Evolutionary conservation across 2,797 vertebrate genomes (phyloP).

Genomic region (Urophycis tenuis): DNA sequence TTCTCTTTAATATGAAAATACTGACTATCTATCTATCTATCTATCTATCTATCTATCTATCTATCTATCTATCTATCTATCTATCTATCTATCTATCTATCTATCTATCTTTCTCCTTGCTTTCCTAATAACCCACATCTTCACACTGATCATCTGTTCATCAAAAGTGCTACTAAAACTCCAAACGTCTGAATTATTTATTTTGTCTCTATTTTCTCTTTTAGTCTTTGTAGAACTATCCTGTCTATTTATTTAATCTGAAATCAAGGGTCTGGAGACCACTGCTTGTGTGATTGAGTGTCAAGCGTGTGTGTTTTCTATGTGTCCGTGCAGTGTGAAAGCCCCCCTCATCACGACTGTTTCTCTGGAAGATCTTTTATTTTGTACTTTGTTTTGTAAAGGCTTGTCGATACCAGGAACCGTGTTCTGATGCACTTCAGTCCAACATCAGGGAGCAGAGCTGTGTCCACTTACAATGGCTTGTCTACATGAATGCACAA

Average conservation of each 20-base stretch:
- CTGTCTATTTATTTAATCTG: constrained; percentile 59
- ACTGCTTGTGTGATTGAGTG: constrained; percentile 36
- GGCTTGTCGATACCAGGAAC: constrained; percentile 11
- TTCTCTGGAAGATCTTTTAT: constrained; percentile 25
- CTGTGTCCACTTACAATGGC: constrained; percentile 30
- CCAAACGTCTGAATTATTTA: not conserved
- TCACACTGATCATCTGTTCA: not conserved
- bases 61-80: constrained; percentile 39
- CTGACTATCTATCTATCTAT: no score
- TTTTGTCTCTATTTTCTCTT: no score
- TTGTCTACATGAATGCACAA: constrained; percentile 43
- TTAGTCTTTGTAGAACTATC: constrained; percentile 44
- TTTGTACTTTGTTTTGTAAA: not conserved
- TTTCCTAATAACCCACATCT: not conserved
- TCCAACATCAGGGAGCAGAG: constrained; percentile 29
- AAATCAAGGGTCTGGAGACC: constrained; percentile 57
- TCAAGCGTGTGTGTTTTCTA: constrained; percentile 28
- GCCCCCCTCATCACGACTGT: not conserved
- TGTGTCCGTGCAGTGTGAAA: constrained; percentile 12
- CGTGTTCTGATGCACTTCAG: constrained; percentile 46
- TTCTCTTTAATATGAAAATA: constrained; percentile 37
- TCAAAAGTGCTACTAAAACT: constrained; percentile 7
- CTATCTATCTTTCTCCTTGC: constrained; percentile 1
- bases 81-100: constrained; percentile 38
- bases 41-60: no score